Evolutionary conservation across 2,888 invertebrate species (phyloP).

Genomic region (Sympetrum striolatum): DNA sequence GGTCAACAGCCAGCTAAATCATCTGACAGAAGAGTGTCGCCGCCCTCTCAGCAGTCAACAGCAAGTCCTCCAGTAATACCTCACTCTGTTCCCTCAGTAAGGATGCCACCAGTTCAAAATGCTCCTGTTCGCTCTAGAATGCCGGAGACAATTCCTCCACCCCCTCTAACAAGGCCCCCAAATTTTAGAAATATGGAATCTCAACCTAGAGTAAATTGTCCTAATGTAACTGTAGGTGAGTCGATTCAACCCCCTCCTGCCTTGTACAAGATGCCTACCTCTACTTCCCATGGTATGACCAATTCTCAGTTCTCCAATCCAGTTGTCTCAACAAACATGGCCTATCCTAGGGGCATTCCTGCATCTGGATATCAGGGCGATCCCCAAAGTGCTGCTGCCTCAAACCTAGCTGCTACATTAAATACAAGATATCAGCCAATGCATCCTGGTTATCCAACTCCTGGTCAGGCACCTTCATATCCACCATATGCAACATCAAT

Average conservation of each 20-base stretch:
- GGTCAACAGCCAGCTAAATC: background rate
- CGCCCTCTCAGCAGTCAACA: background rate
- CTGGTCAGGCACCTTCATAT: background rate
- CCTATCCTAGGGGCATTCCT: constrained; percentile 10
- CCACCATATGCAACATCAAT: background rate
- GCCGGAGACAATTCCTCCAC: background rate
- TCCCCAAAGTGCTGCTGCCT: background rate
- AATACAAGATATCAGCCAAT: constrained; percentile 18
- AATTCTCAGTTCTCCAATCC: background rate
- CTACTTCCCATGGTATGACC: background rate
- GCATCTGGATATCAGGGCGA: constrained; percentile 1
- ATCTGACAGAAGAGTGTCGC: background rate
- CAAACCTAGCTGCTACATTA: background rate
- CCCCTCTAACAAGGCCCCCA: constrained; percentile 18
- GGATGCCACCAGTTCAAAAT: background rate
- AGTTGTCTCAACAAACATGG: background rate
- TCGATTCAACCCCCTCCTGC: constrained; percentile 13
- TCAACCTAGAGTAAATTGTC: background rate
- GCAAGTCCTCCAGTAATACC: background rate
- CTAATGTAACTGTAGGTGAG: background rate
- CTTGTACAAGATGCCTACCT: background rate
- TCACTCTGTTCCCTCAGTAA: background rate
- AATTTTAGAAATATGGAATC: background rate
- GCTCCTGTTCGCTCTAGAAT: background rate
- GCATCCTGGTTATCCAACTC: constrained; percentile 7